Evolutionary conservation across 2,888 invertebrate species (phyloP), one percentile per base, ranked within the genome.

Genomic region (Actias luna): DNA sequence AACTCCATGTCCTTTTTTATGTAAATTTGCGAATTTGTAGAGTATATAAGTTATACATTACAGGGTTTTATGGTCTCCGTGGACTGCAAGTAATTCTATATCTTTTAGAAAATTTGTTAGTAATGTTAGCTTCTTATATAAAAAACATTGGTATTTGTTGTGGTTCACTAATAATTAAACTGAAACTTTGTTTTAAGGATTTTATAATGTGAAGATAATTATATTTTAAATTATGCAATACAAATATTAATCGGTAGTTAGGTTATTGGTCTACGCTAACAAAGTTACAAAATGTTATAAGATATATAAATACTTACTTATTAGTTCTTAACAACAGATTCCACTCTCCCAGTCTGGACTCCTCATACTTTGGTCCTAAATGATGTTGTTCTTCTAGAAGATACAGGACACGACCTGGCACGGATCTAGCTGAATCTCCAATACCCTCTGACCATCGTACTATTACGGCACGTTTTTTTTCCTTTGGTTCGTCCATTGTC

Each of bases 371-470:
- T 0, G 94, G 94, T 0, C 96, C 96, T 14, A 95, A 86, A 71
- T 96, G 95, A 69, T 95, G 95, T 62, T 96, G 94, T 70, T 95
- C 95, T 80, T 96, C 95, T 1, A 96, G 83, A 22, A 95, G 82
- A 73, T 94, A 95, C 35, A 94, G 78, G 0, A 94, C 83, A 12
- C 82, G 75, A 1, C 87, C 92, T 12, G 90, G 84, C 0, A 92
- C 89, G 0, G 89, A 85, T 64, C 92, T 84, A 0, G 91, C 89
- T 1, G 80, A 67, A 57, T 92, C 92, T 16, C 90, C 91, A 0
- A 92, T 90, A 0, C 90, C 92, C 39, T 85, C 86, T 1, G 91
- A 81, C 89, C 90, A 92, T 67, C 86, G 79, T 5, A 94, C 83
- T n/a, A 83, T 79, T 0, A 93, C 85, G 7, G 93, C 90, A 36